A percentile compares a stretch with the other conserved stretches of the same genome.
These are phyloP conservation scores for Lymantria dispar DNA, from an alignment of 2,888 invertebrate species.

Conservation along the genomic window DNA sequence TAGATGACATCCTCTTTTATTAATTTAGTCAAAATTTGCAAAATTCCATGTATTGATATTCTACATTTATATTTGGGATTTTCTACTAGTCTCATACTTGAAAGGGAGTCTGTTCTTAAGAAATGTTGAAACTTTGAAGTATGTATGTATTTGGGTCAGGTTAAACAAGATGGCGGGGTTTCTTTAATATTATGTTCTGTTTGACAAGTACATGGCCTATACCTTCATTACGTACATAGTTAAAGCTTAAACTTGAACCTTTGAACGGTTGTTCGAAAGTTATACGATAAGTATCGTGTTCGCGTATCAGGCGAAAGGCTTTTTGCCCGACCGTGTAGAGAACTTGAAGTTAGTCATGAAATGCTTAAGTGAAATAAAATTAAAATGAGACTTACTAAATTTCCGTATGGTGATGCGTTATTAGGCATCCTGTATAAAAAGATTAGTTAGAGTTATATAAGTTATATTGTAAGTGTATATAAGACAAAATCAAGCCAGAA, in stretches of 20 bases:
- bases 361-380: no score
- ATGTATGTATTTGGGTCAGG: conserved; percentile 25
- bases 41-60: no score
- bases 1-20: no score
- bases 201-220: conserved; percentile 16
- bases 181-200: conserved; percentile 30
- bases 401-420: no score
- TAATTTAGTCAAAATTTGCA: no score
- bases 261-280: conserved; percentile 5
- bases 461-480: no score
- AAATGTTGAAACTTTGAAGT: conserved; percentile 30
- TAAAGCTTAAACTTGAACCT: conserved; percentile 7
- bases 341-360: not conserved
- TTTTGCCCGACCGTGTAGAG: not conserved
- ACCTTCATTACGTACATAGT: conserved; percentile 9
- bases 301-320: not conserved
- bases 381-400: no score
- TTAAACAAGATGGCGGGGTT: conserved; percentile 18
- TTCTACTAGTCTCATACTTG: not conserved
- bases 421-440: no score
- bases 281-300: not conserved
- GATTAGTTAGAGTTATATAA: no score
- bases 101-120: conserved; percentile 8
- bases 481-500: no score
- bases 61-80: no score